Conservation (phyloP, 1,140 invertebrate genomes). For the Diorhabda sublineata region DNA sequence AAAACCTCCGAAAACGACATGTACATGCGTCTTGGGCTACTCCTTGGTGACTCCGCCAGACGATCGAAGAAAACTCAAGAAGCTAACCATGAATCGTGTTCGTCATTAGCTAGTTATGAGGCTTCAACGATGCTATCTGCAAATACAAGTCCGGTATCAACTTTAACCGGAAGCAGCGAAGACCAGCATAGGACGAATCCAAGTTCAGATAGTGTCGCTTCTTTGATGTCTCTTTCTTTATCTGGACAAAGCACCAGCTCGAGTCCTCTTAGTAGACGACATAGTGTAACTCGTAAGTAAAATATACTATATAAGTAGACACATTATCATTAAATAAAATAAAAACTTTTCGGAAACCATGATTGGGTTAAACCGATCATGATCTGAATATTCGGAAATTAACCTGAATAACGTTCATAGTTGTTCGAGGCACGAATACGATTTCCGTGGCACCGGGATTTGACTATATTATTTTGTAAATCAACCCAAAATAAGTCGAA, state of each 20-base stretch:
- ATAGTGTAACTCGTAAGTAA: constrained; percentile 73
- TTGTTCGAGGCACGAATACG: too few relatives aligned
- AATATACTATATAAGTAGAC: too few relatives aligned
- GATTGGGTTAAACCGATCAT: too few relatives aligned
- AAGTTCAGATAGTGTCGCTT: constrained; percentile 71
- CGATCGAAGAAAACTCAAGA: constrained; percentile 47
- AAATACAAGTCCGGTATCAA: constrained; percentile 85
- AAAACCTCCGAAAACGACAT: constrained; percentile 69
- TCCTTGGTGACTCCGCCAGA: constrained; percentile 65
- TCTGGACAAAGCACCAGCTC: constrained; percentile 72
- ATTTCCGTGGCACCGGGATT: too few relatives aligned
- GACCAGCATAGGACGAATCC: constrained; percentile 56
- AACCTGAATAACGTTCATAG: too few relatives aligned
- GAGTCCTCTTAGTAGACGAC: constrained; percentile 70
- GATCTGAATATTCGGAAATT: too few relatives aligned
- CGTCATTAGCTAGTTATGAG: constrained; percentile 72
- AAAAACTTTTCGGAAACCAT: too few relatives aligned
- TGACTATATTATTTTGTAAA: too few relatives aligned
- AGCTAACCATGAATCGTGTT: constrained; percentile 56
- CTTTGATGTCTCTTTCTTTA: constrained; percentile 73
- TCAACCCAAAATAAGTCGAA: too few relatives aligned
- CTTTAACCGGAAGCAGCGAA: constrained; percentile 73
- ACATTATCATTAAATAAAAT: too few relatives aligned
- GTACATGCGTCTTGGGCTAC: constrained; percentile 78
- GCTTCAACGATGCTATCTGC: constrained; percentile 65